These are phyloP conservation scores for Lophochroa leadbeateri DNA, from an alignment of 2,113 vertebrate genomes.

Conservation along the genomic window DNA sequence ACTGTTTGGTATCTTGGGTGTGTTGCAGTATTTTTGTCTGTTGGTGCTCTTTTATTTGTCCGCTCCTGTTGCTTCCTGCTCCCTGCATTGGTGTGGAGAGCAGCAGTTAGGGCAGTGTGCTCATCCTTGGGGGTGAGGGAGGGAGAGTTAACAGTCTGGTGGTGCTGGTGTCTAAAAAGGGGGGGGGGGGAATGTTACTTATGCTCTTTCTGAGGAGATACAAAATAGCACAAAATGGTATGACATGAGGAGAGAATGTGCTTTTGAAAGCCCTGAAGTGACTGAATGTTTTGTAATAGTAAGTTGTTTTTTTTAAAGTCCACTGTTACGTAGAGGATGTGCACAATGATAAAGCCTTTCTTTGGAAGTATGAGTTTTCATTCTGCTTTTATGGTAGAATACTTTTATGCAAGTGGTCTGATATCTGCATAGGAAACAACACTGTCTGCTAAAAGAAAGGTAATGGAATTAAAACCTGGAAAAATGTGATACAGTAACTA, in stretches of 20 bases:
- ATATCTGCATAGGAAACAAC: neutral
- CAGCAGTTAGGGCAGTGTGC: fast-evolving
- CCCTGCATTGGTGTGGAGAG: no score
- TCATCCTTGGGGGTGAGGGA: neutral
- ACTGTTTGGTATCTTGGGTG: neutral
- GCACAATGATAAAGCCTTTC: neutral
- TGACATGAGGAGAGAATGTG: neutral
- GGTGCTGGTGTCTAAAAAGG: neutral
- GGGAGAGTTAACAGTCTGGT: neutral
- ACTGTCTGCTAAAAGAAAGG: neutral
- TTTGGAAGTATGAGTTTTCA: neutral
- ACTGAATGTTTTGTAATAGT: neutral
- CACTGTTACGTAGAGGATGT: neutral
- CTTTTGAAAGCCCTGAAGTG: neutral
- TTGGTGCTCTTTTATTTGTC: neutral
- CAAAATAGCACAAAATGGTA: neutral
- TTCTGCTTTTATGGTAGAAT: neutral
- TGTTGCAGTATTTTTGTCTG: neutral
- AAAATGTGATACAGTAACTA: neutral
- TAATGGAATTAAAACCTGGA: neutral
- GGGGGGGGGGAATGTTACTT: neutral
- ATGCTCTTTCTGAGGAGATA: neutral
- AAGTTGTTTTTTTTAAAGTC: neutral
- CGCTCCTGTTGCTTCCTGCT: neutral
- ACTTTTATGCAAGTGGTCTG: neutral